Conservation (phyloP, 2,888 invertebrate genomes). For the Muschampia plurimacula region DNA sequence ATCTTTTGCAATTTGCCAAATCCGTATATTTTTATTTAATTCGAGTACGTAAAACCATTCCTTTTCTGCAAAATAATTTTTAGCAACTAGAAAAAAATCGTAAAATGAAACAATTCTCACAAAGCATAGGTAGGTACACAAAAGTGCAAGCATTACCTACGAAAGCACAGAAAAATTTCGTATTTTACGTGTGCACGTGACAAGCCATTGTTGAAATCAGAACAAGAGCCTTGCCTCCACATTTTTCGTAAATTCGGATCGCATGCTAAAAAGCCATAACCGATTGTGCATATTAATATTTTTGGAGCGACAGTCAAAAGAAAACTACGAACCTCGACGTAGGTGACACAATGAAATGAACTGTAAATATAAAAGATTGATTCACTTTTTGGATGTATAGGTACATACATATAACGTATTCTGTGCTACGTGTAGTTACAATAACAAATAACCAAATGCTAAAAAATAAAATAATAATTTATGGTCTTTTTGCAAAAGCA, state of each 20-base stretch:
- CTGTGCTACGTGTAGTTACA: too few species aligned
- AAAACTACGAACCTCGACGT: background rate
- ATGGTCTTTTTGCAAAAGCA: too few species aligned
- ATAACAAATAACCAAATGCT: too few species aligned
- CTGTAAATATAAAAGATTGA: background rate
- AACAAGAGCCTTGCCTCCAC: conserved; percentile 14
- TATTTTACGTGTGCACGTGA: conserved; percentile 20
- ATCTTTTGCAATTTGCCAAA: too few species aligned
- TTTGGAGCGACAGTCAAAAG: background rate
- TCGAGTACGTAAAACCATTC: too few species aligned
- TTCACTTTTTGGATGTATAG: too few species aligned
- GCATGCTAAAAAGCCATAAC: conserved; percentile 25
- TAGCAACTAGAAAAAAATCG: background rate
- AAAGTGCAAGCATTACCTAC: conserved; percentile 11
- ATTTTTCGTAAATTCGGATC: conserved; percentile 23
- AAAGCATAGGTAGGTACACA: background rate
- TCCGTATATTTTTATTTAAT: too few species aligned
- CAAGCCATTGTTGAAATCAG: conserved; percentile 29
- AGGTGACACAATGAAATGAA: background rate
- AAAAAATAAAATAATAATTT: too few species aligned
- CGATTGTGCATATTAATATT: conserved; percentile 14
- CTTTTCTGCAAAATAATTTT: too few species aligned
- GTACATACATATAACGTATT: too few species aligned
- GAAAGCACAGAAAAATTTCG: conserved; percentile 7
- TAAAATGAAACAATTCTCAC: conserved; percentile 16